Percentiles rank a stretch among this genome's conserved stretches.
Conservation (phyloP, 23 tunicate species). For the Trididemnum nubilum region DNA sequence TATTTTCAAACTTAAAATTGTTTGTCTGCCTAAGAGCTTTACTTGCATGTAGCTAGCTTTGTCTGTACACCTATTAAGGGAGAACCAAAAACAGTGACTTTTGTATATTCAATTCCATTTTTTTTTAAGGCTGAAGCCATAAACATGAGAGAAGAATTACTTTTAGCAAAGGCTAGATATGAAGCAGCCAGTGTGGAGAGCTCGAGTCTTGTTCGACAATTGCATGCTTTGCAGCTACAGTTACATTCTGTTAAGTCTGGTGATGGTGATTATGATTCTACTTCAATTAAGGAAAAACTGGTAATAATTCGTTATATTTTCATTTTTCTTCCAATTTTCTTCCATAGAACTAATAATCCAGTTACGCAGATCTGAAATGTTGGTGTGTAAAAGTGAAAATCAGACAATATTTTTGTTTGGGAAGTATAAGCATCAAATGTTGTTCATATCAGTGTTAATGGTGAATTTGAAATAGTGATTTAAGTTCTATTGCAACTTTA, state of each 20-base stretch:
- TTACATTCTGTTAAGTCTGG: slow-evolving; percentile 60
- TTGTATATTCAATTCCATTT: neutral
- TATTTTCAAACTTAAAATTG: too few relatives aligned
- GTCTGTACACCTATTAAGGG: too few relatives aligned
- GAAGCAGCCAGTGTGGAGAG: slow-evolving; percentile 66
- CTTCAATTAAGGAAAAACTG: slow-evolving; percentile 63
- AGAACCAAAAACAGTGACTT: too few relatives aligned
- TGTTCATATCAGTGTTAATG: too few relatives aligned
- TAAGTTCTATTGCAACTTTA: too few relatives aligned
- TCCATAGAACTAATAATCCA: neutral
- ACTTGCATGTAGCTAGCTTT: too few relatives aligned
- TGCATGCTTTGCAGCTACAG: slow-evolving; percentile 84
- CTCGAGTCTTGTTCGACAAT: slow-evolving; percentile 63
- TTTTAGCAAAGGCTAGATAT: slow-evolving; percentile 51
- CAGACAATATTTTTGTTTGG: too few relatives aligned
- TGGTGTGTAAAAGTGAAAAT: too few relatives aligned
- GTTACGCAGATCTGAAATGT: neutral
- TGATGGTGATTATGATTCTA: slow-evolving; percentile 43
- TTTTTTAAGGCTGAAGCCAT: slow-evolving; percentile 66
- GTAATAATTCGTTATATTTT: slow-evolving; percentile 34
- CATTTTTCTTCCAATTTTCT: neutral
- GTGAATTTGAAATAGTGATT: too few relatives aligned
- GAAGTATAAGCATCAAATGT: too few relatives aligned
- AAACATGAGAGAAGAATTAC: slow-evolving; percentile 66
- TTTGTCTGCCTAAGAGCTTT: too few relatives aligned